Conservation (phyloP, 1,140 invertebrate genomes). For the Protaetia brevitarsis region DNA sequence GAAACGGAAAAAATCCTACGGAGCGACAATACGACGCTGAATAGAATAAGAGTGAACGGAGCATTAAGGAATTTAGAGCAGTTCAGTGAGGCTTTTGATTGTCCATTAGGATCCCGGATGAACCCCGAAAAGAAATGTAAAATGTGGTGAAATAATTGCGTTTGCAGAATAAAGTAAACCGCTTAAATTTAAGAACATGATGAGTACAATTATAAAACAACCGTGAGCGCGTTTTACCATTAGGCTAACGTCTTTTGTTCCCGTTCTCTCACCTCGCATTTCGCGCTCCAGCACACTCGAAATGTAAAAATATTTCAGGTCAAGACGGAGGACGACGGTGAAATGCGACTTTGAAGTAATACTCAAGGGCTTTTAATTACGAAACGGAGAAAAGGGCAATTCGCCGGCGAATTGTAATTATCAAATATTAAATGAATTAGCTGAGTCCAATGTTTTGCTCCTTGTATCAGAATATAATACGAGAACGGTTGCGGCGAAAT, state of each 20-base stretch:
- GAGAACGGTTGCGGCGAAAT: no score
- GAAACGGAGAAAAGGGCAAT: not conserved
- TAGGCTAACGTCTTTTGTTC: not conserved
- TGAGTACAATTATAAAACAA: not conserved
- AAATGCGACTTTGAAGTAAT: conserved; percentile 1
- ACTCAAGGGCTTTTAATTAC: not conserved
- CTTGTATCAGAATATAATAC: no score
- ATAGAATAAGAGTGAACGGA: conserved; percentile 35
- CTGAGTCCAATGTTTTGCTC: no score
- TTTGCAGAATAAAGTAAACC: not conserved
- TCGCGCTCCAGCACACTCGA: not conserved
- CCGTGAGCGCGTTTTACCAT: not conserved
- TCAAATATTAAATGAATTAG: not conserved
- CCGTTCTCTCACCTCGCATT: not conserved
- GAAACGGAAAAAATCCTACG: conserved; percentile 55
- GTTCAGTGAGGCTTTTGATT: conserved; percentile 32
- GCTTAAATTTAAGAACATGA: not conserved
- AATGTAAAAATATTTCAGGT: conserved; percentile 1
- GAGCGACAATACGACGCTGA: not conserved
- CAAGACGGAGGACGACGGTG: not conserved
- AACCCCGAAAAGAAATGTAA: conserved; percentile 32
- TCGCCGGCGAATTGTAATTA: not conserved
- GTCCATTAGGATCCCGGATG: conserved; percentile 30
- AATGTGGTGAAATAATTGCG: conserved; percentile 29
- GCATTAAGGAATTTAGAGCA: conserved; percentile 29